Base-by-base conservation (phyloP, 2,797 vertebrate species). In the Chelon labrosus region DNA sequence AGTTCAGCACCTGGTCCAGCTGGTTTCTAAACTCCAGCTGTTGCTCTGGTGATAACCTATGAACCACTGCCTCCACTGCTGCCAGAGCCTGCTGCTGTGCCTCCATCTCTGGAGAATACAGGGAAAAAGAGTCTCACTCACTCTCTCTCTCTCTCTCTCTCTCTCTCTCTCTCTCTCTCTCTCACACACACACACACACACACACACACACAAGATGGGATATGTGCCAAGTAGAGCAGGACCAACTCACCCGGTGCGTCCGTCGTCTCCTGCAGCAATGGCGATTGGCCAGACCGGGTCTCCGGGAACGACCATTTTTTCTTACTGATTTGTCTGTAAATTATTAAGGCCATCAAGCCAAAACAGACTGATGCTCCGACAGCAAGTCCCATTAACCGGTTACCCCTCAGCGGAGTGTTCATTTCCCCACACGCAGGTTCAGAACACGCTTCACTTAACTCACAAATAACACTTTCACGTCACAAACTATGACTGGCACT, bases 1-100 rank as follows among this genome's bases (percentile, higher is more conserved):
- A 96, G 68, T 53, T 94, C 85, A 97, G 88, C 75, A 98, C 93
- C 0, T 96, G 93, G 74, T 99, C 97, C 84, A 99, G 92, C 69
- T 96, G 96, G 59, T 93, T 94, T 91, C 96, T 88, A 72, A 98
- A 89, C 65, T 96, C 95, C 77, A 90, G 58, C 80, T 96, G 96
- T 76, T 95, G 94, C 0, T 89, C 91, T 0, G 84, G 94, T 0
- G 85, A 62, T 37, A 96, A 79, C 0, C 88, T 86, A 11, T 87
- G 89, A 2, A 94, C 94, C 0, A 72, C 90, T 0, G 88, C 93
- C 1, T 78, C 81, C 0, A 94, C 86, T 0, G 85, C 77, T 0
- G 71, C 85, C 17, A 73, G 50, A 1, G 88, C 90, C 73, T 55
- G 77, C 13, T 54, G 77, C 75, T 86, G 88, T 16, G 7, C 58